Evolutionary conservation across 2,888 invertebrate species (phyloP).

Genomic region (Ditula angustiorana): DNA sequence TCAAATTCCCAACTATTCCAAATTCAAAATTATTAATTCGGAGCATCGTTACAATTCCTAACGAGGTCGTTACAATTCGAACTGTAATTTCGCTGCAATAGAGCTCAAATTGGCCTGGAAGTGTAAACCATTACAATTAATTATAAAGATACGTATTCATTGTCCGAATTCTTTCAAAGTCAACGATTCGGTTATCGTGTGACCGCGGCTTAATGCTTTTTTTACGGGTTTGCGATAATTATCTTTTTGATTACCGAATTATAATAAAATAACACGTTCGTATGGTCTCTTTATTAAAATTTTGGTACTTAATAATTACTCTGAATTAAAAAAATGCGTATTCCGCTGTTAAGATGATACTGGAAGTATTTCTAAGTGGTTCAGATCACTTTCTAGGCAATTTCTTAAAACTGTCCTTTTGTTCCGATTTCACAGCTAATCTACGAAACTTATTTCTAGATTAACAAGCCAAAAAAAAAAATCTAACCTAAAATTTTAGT

Average conservation of each 20-base stretch:
- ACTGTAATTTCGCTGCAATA: neutral
- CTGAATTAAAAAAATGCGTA: neutral
- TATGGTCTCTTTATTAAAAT: conserved; percentile 8
- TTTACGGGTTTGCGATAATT: conserved; percentile 19
- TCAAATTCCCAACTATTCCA: neutral
- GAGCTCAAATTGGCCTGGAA: neutral
- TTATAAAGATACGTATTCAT: conserved; percentile 31
- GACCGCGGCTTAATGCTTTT: conserved; percentile 12
- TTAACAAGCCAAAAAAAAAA: no score
- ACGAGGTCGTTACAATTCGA: neutral
- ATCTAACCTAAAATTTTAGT: no score
- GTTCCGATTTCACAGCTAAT: no score
- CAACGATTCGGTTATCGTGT: conserved; percentile 34
- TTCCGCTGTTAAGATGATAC: no score
- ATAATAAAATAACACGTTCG: conserved; percentile 27
- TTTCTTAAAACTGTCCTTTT: no score
- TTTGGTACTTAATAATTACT: neutral
- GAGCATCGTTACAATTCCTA: neutral
- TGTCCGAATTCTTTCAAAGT: conserved; percentile 28
- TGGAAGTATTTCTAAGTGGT: no score
- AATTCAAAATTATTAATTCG: conserved; percentile 13
- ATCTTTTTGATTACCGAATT: conserved; percentile 29
- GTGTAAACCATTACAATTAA: conserved; percentile 20
- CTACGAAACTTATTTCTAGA: no score
- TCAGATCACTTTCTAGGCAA: no score